These are phyloP conservation scores for Naso thynnoides DNA, from an alignment of 2,797 vertebrate genomes.

Conservation along the genomic window DNA sequence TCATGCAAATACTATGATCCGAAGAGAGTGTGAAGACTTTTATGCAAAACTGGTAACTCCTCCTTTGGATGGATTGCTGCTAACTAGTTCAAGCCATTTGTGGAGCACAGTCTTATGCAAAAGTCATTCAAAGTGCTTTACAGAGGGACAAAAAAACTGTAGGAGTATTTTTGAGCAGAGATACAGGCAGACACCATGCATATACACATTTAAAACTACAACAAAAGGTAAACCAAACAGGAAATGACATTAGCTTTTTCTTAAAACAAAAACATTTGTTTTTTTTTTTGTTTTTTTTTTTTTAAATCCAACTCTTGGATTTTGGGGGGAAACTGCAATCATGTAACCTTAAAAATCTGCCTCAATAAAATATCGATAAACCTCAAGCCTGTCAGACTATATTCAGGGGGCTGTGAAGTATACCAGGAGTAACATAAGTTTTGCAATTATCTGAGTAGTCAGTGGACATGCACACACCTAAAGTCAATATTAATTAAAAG, in stretches of 20 bases:
- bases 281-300: no score
- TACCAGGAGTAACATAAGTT: not conserved
- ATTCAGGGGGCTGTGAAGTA: not conserved
- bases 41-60: conserved; percentile 21
- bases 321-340: not conserved
- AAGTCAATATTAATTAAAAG: not conserved
- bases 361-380: not conserved
- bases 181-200: not conserved
- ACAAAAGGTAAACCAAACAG: not conserved
- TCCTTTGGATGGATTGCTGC: not conserved
- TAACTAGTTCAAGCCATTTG: not conserved
- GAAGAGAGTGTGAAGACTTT: not conserved
- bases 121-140: not conserved
- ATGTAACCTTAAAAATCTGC: not conserved
- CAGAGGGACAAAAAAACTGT: not conserved
- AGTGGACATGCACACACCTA: not conserved
- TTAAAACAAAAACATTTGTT: not conserved
- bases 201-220: not conserved
- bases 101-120: not conserved
- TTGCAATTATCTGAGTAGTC: not conserved
- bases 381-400: not conserved
- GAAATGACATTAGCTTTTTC: not conserved
- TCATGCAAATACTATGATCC: not conserved
- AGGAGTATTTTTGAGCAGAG: not conserved
- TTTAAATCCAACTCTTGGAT: not conserved